These are phyloP conservation scores for Charina bottae DNA, from an alignment of 2,113 vertebrate species.

Conservation along the genomic window DNA sequence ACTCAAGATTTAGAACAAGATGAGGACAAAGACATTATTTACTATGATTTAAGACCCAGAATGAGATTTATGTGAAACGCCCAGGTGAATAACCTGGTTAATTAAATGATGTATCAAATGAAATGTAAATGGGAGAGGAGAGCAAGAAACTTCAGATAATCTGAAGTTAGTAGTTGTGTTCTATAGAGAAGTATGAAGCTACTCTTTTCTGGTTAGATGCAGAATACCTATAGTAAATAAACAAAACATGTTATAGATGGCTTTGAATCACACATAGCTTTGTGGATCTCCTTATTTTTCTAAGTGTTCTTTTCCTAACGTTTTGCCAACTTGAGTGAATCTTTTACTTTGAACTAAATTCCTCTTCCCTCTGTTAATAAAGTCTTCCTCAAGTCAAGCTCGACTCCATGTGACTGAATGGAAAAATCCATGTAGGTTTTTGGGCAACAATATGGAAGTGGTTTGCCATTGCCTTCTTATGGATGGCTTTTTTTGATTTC, in stretches of 20 bases:
- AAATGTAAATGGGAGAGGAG: neutral
- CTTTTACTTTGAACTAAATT: neutral
- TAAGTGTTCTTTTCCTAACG: constrained; percentile 5
- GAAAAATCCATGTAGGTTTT: too few relatives aligned
- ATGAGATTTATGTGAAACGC: neutral
- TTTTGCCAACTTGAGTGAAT: neutral
- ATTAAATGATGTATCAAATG: neutral
- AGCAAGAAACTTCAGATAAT: neutral
- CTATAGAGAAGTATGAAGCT: constrained; percentile 1
- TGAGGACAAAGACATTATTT: too few relatives aligned
- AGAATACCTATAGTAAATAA: neutral
- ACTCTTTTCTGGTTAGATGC: neutral
- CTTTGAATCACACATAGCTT: neutral
- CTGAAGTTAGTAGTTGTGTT: neutral
- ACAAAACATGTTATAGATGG: neutral
- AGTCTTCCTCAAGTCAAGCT: too few relatives aligned
- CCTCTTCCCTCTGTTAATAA: neutral
- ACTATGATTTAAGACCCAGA: neutral
- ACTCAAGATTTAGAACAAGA: too few relatives aligned
- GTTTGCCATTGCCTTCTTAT: neutral
- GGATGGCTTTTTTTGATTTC: neutral
- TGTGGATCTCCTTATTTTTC: neutral
- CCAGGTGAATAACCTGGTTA: too few relatives aligned
- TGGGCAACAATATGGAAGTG: neutral
- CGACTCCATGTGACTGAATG: too few relatives aligned